A percentile compares a stretch with the other conserved stretches of the same genome.
phyloP scores from a whole-genome alignment of 2,113 vertebrate species.

The Cochlearius cochlearius region DNA sequence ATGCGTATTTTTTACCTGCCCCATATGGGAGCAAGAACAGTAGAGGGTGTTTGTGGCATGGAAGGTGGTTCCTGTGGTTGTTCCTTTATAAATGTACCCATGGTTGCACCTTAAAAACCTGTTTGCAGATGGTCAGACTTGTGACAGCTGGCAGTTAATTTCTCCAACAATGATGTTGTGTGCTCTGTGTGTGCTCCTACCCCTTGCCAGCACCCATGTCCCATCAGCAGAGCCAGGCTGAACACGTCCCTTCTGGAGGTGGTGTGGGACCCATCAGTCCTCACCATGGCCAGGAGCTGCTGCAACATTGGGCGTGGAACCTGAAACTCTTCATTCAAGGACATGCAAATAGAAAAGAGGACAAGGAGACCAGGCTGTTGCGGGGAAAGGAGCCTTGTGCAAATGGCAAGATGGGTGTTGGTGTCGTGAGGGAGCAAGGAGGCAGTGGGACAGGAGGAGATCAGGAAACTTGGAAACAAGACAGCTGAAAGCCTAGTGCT shows the following conservation, averaged over 20 bases:
- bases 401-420: neutral
- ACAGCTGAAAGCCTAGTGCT: accelerated
- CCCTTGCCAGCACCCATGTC: neutral
- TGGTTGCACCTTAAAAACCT: neutral
- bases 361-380: neutral
- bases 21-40: neutral
- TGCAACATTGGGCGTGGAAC: accelerated
- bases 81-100: neutral
- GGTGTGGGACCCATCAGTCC: accelerated
- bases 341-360: neutral
- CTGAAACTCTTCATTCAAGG: neutral
- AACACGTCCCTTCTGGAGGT: neutral
- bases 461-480: neutral
- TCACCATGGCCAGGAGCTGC: accelerated
- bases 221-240: neutral
- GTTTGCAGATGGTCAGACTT: neutral
- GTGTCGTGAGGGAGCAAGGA: neutral
- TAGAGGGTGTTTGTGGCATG: neutral
- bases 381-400: accelerated
- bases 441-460: neutral
- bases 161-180: accelerated
- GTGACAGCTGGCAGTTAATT: neutral
- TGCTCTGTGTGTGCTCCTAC: neutral
- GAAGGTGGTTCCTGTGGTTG: neutral
- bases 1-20: neutral